phyloP scores from a whole-genome alignment of 1,140 invertebrate species.

The Heliothis subflexa region DNA sequence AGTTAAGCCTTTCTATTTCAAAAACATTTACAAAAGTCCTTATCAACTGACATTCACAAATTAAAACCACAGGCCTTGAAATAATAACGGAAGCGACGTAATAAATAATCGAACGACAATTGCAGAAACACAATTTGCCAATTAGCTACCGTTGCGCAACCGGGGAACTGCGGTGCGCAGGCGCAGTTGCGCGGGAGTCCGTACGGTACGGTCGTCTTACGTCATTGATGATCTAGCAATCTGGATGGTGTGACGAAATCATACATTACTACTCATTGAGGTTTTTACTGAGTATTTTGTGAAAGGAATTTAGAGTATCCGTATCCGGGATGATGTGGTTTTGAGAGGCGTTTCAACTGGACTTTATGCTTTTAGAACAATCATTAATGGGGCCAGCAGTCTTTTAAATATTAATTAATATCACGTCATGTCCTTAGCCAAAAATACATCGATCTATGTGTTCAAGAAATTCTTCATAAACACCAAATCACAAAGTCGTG shows the following conservation, averaged over 20 bases:
- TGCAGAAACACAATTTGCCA: slow-evolving; percentile 16
- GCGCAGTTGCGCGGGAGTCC: slow-evolving; percentile 8
- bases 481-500: neutral
- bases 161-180: slow-evolving; percentile 2
- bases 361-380: neutral
- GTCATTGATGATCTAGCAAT: slow-evolving; percentile 34
- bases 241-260: slow-evolving; percentile 33
- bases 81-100: slow-evolving; percentile 29
- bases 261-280: slow-evolving; percentile 8
- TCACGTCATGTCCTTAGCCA: no score
- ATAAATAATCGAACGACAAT: slow-evolving; percentile 32
- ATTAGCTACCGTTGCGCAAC: slow-evolving; percentile 41
- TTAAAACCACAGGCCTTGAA: slow-evolving; percentile 18
- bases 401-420: no score
- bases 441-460: neutral
- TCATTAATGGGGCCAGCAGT: neutral
- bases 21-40: neutral
- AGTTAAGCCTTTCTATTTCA: neutral
- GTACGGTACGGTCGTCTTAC: slow-evolving; percentile 10
- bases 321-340: slow-evolving; percentile 19
- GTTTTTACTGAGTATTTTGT: neutral
- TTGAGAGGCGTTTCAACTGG: neutral
- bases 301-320: neutral
- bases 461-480: neutral
- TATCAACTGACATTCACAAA: slow-evolving; percentile 25